These are phyloP conservation scores for Pollenia angustigena DNA, from an alignment of 2,888 invertebrate species.

Conservation along the genomic window DNA sequence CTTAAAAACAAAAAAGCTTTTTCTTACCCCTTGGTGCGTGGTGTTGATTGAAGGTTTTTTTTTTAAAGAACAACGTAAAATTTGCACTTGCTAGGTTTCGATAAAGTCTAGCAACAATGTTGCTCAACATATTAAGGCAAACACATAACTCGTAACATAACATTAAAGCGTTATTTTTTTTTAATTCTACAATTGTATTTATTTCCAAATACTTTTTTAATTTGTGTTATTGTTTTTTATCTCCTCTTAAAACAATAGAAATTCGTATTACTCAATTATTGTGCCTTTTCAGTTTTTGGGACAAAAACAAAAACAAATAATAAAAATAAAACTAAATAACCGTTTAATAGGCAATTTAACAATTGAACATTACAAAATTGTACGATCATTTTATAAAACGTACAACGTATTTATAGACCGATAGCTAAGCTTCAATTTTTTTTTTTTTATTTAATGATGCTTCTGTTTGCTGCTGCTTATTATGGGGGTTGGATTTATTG, in stretches of 20 bases:
- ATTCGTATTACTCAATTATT: conserved; percentile 34
- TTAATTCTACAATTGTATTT: conserved; percentile 12
- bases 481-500: conserved; percentile 57
- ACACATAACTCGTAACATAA: background rate
- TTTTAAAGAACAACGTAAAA: background rate
- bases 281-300: conserved; percentile 27
- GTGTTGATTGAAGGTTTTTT: background rate
- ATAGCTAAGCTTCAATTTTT: conserved; percentile 35
- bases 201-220: conserved; percentile 16
- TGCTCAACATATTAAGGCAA: conserved; percentile 38
- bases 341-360: conserved; percentile 67
- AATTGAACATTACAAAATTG: conserved; percentile 59
- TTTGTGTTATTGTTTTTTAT: conserved; percentile 14
- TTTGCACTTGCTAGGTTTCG: conserved; percentile 57
- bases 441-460: background rate
- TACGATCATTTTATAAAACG: conserved; percentile 48
- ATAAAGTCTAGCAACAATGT: conserved; percentile 43
- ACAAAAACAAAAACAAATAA: background rate
- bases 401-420: conserved; percentile 1
- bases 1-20: background rate
- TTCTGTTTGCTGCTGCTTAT: conserved; percentile 5
- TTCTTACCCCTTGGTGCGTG: background rate
- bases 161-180: background rate
- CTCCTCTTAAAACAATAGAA: conserved; percentile 53
- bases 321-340: conserved; percentile 55